Evolutionary conservation across 1,140 invertebrate species (phyloP).

Genomic region (Trigoniulus corallinus): DNA sequence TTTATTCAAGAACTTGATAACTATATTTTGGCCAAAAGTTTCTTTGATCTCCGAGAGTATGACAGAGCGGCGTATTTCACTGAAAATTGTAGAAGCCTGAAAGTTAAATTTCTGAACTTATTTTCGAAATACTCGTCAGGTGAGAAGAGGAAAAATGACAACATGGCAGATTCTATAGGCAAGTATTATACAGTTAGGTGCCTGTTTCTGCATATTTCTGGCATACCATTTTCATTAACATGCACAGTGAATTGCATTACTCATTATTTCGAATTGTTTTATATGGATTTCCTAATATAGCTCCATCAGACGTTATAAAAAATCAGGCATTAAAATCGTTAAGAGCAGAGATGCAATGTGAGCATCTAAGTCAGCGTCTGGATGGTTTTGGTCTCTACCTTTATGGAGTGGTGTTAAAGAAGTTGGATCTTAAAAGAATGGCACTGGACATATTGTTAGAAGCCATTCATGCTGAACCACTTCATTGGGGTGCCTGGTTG

Average conservation of each 20-base stretch:
- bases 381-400: constrained; percentile 82
- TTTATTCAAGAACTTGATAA: constrained; percentile 38
- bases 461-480: constrained; percentile 54
- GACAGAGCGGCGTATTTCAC: constrained; percentile 73
- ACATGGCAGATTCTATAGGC: constrained; percentile 56
- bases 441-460: constrained; percentile 61
- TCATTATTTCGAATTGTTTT: constrained; percentile 4
- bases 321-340: constrained; percentile 24
- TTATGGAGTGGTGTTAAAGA: constrained; percentile 79
- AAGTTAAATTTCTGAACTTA: constrained; percentile 57
- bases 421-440: constrained; percentile 54
- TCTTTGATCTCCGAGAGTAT: constrained; percentile 85
- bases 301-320: constrained; percentile 19
- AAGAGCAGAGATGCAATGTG: constrained; percentile 23
- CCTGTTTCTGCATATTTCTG: too few species aligned
- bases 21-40: constrained; percentile 67
- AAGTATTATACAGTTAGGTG: too few species aligned
- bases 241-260: neutral
- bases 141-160: constrained; percentile 74
- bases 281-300: too few species aligned
- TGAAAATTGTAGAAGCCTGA: constrained; percentile 44
- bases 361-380: constrained; percentile 29
- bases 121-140: constrained; percentile 74
- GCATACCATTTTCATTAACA: too few species aligned
- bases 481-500: constrained; percentile 84